These are phyloP conservation scores for Pomacea canaliculata DNA, from an alignment of 2,888 invertebrate genomes.

Conservation along the genomic window DNA sequence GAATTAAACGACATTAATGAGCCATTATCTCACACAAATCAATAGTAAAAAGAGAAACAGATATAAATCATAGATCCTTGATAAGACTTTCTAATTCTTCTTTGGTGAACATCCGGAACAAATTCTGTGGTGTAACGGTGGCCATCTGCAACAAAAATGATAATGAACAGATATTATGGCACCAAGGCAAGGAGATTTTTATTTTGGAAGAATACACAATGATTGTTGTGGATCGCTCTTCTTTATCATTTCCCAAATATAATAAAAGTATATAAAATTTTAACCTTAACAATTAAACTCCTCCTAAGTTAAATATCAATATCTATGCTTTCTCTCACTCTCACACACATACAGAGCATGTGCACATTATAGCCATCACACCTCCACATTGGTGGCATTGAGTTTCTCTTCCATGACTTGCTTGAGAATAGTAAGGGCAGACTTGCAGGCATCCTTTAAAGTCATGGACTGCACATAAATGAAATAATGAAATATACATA, in stretches of 20 bases:
- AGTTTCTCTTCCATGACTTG: slow-evolving; percentile 99
- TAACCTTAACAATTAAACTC: no score
- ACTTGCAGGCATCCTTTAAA: slow-evolving; percentile 90
- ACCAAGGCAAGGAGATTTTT: no score
- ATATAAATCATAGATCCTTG: slow-evolving; percentile 59
- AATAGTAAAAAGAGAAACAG: no score
- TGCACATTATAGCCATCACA: slow-evolving; percentile 42
- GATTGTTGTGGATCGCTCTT: no score
- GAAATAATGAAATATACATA: slow-evolving; percentile 1
- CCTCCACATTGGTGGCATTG: slow-evolving; percentile 96
- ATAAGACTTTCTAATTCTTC: slow-evolving; percentile 93
- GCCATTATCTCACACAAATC: no score
- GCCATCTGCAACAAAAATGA: slow-evolving; percentile 74
- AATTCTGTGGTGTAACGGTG: slow-evolving; percentile 85
- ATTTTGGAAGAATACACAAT: no score
- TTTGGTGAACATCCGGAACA: slow-evolving; percentile 91
- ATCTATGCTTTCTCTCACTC: not conserved
- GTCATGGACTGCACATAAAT: slow-evolving; percentile 83
- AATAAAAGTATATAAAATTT: no score
- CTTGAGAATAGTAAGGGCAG: slow-evolving; percentile 92
- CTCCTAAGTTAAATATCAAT: no score
- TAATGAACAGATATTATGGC: no score
- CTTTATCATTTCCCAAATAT: no score
- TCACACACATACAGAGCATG: not conserved
- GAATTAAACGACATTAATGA: no score